These are phyloP conservation scores for Gracilinanus agilis DNA, from an alignment of 2,113 vertebrate species.

Conservation along the genomic window DNA sequence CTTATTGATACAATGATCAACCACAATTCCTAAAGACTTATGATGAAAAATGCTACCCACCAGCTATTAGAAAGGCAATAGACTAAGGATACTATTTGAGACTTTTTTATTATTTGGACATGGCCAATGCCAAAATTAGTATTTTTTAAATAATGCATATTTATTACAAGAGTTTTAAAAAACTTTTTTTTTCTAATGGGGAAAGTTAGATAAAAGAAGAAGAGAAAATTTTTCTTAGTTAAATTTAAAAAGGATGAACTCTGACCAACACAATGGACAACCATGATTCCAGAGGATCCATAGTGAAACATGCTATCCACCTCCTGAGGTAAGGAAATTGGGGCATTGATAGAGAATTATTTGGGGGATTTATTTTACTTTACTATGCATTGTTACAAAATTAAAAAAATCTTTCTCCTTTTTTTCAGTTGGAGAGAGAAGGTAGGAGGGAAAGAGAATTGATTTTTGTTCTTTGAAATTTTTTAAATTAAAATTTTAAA, in stretches of 20 bases:
- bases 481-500: neutral
- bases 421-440: neutral
- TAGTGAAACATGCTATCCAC: neutral
- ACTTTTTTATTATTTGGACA: neutral
- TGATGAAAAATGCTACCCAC: neutral
- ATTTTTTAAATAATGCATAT: neutral
- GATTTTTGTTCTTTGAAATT: neutral
- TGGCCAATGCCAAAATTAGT: neutral
- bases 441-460: neutral
- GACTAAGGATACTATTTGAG: neutral
- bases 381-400: neutral
- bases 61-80: neutral
- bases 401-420: neutral
- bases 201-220: neutral
- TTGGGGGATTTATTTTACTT: neutral
- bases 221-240: neutral
- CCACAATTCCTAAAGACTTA: neutral
- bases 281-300: neutral
- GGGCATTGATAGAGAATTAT: neutral
- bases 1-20: neutral
- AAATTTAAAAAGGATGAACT: neutral
- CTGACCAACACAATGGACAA: neutral
- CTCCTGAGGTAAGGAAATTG: neutral
- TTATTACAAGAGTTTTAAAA: neutral
- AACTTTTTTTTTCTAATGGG: neutral